These are phyloP conservation scores for Lepidocolaptes lacrymiger DNA, from an alignment of 2,797 vertebrate species.

Conservation along the genomic window DNA sequence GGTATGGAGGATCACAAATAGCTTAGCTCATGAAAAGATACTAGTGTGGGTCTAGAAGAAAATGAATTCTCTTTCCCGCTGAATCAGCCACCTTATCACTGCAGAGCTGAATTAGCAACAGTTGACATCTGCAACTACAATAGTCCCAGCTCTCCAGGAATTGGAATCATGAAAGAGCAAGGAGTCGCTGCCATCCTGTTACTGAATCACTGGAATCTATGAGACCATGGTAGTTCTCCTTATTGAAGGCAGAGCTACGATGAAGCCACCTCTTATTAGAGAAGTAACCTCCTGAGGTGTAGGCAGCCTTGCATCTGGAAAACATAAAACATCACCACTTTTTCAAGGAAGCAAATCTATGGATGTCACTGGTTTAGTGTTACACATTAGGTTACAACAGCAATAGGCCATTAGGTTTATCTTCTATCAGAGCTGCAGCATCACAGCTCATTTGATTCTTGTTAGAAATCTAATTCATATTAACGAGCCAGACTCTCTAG, in stretches of 20 bases:
- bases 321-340: neutral
- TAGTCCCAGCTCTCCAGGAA: conserved; percentile 50
- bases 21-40: conserved; percentile 28
- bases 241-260: neutral
- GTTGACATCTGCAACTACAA: neutral
- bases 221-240: neutral
- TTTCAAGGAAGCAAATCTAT: neutral
- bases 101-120: conserved; percentile 37
- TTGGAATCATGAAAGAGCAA: neutral
- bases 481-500: neutral
- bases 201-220: neutral
- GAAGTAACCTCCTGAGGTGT: neutral
- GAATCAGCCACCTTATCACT: conserved; percentile 1
- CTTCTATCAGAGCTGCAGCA: neutral
- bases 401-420: neutral
- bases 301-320: neutral
- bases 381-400: neutral
- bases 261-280: neutral
- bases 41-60: conserved; percentile 1
- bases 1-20: conserved; percentile 27
- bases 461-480: neutral
- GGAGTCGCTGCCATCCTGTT: accelerated
- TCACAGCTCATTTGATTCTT: neutral
- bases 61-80: conserved; percentile 14
- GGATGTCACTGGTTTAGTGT: neutral